Evolutionary conservation across 2,888 invertebrate species (phyloP).

Genomic region (Meloe dianella): DNA sequence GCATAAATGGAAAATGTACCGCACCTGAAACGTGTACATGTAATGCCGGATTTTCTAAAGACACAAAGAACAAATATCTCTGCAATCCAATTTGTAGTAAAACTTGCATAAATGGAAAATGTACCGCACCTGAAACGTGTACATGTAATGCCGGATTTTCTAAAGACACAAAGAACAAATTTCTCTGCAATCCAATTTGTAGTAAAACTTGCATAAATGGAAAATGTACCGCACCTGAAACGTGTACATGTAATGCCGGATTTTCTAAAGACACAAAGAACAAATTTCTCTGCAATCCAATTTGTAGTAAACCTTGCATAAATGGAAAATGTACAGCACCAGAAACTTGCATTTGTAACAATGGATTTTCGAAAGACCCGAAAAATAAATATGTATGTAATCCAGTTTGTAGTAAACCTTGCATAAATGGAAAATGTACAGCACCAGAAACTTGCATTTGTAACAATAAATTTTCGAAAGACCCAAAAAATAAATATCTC

Average conservation of each 20-base stretch:
- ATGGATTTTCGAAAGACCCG: constrained; percentile 13
- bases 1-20: constrained; percentile 43
- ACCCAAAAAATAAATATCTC: constrained; percentile 25
- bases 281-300: constrained; percentile 43
- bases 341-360: constrained; percentile 47
- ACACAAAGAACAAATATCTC: constrained; percentile 25
- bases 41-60: constrained; percentile 22
- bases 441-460: constrained; percentile 8
- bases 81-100: constrained; percentile 24
- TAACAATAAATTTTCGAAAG: constrained; percentile 43
- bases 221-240: constrained; percentile 46
- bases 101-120: constrained; percentile 27
- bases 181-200: constrained; percentile 38
- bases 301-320: constrained; percentile 46
- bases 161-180: constrained; percentile 8
- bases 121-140: constrained; percentile 27
- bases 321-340: constrained; percentile 36
- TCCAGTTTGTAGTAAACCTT: constrained; percentile 34
- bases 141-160: constrained; percentile 17
- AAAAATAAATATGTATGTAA: constrained; percentile 28
- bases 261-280: constrained; percentile 28
- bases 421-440: constrained; percentile 38
- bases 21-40: constrained; percentile 30
- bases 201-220: constrained; percentile 52
- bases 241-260: constrained; percentile 35